phyloP scores from a whole-genome alignment of 2,113 vertebrate genomes.

The Xyliphius kryptos region DNA sequence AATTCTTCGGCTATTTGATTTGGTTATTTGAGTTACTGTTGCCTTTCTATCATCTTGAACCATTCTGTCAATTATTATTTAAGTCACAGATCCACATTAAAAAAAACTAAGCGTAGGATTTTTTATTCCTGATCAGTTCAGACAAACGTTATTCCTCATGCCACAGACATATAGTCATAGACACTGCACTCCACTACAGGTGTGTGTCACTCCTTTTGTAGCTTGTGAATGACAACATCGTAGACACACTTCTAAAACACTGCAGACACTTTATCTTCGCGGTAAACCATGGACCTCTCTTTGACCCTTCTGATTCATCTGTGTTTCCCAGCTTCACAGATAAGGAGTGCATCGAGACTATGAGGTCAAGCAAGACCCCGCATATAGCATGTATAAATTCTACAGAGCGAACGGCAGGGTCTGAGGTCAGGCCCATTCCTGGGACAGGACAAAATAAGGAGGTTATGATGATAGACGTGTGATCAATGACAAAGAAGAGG shows the following conservation, averaged over 20 bases:
- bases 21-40: no score
- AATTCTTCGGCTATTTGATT: no score
- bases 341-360: conserved; percentile 52
- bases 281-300: conserved; percentile 52
- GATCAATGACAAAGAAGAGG: background rate
- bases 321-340: conserved; percentile 49
- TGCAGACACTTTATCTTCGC: conserved; percentile 46
- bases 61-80: no score
- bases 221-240: conserved; percentile 48
- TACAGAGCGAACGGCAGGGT: conserved; percentile 47
- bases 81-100: no score
- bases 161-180: no score
- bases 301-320: conserved; percentile 54
- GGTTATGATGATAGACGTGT: conserved; percentile 36
- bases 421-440: conserved; percentile 57
- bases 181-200: no score
- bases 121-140: no score
- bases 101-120: no score
- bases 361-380: conserved; percentile 47
- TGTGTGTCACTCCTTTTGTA: background rate
- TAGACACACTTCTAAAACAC: conserved; percentile 47
- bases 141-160: no score
- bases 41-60: no score
- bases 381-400: conserved; percentile 61
- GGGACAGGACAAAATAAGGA: conserved; percentile 43